A percentile compares a stretch with the other conserved stretches of the same genome.
These are phyloP conservation scores for Iguana delicatissima DNA, from an alignment of 2,797 vertebrate species.

Conservation along the genomic window DNA sequence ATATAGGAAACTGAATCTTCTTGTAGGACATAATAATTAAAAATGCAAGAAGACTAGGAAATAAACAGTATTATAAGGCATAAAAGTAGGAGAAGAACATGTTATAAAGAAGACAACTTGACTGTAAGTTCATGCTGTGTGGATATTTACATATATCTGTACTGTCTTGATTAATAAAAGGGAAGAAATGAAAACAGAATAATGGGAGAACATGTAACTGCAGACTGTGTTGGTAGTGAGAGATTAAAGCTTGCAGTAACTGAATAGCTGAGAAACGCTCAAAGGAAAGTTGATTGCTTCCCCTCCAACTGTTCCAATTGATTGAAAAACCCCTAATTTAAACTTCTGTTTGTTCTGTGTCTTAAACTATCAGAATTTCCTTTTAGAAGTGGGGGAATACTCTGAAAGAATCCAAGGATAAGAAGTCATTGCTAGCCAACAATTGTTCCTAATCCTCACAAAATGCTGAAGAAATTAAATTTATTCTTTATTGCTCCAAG, in stretches of 20 bases:
- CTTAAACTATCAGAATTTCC: conserved; percentile 88
- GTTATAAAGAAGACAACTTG: conserved; percentile 67
- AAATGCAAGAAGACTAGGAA: conserved; percentile 62
- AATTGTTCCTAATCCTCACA: conserved; percentile 91
- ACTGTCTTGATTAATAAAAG: conserved; percentile 69
- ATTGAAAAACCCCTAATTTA: conserved; percentile 87
- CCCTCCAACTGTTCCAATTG: conserved; percentile 85
- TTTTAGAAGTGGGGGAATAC: conserved; percentile 81
- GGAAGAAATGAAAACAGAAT: conserved; percentile 72
- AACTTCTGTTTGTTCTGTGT: conserved; percentile 90
- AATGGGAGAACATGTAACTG: conserved; percentile 70
- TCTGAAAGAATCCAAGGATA: conserved; percentile 82
- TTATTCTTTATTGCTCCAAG: conserved; percentile 88
- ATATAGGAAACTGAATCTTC: conserved; percentile 65
- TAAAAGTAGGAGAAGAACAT: conserved; percentile 53
- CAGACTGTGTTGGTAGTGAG: conserved; percentile 66
- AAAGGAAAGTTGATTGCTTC: conserved; percentile 85
- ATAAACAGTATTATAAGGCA: conserved; percentile 47
- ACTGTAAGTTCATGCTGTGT: conserved; percentile 54
- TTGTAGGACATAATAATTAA: conserved; percentile 65
- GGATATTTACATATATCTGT: conserved; percentile 52
- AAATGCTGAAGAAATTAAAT: conserved; percentile 92
- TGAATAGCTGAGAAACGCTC: conserved; percentile 82
- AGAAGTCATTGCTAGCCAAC: conserved; percentile 86
- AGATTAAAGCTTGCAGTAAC: conserved; percentile 82